phyloP scores from a whole-genome alignment of 2,797 vertebrate genomes.

The Characodon lateralis region DNA sequence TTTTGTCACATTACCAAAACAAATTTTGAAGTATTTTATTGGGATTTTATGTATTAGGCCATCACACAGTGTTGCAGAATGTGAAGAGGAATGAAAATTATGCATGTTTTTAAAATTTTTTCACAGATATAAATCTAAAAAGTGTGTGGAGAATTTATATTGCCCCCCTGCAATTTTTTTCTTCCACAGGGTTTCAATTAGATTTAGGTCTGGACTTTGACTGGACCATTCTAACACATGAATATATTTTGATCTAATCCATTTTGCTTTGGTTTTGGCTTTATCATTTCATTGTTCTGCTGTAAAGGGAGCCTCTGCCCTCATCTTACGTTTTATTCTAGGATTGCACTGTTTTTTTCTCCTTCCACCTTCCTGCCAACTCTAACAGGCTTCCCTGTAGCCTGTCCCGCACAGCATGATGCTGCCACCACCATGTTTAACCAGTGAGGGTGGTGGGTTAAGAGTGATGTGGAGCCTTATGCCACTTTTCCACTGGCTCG shows the following conservation, averaged over 20 bases:
- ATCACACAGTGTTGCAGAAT: no score
- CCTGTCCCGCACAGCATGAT: not conserved
- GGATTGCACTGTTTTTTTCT: not conserved
- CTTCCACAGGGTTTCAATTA: no score
- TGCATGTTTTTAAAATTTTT: no score
- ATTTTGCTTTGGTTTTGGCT: not conserved
- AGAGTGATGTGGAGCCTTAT: not conserved
- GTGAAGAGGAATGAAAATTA: no score
- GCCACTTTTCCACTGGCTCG: no score
- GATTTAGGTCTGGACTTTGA: no score
- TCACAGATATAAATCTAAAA: no score
- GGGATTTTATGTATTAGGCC: no score
- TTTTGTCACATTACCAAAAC: no score
- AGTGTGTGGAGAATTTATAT: not conserved
- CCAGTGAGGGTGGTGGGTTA: not conserved
- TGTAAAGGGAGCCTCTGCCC: not conserved
- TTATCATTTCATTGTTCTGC: not conserved
- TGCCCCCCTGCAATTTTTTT: not conserved
- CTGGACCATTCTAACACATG: no score
- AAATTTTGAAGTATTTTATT: no score
- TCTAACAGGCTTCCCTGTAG: not conserved
- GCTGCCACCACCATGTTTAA: not conserved
- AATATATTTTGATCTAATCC: not conserved
- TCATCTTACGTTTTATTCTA: no score
- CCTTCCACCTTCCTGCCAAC: not conserved